Conservation (phyloP, 2,113 vertebrate species). For the Porphyrio hochstetteri region DNA sequence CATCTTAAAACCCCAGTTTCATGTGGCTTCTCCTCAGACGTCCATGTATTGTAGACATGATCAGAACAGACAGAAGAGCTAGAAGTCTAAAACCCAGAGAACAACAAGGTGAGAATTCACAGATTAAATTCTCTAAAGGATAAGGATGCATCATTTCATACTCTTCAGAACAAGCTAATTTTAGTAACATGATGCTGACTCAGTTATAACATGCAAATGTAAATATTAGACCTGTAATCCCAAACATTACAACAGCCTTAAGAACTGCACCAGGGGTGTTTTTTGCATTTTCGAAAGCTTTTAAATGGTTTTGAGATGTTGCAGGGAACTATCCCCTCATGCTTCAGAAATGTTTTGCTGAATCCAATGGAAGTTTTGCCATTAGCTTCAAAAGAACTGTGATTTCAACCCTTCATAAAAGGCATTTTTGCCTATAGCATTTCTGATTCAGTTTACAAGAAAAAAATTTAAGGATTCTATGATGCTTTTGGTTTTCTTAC, state of each 20-base stretch:
- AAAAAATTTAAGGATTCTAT: not conserved
- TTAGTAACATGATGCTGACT: not conserved
- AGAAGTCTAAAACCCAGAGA: not conserved
- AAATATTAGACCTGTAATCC: not conserved
- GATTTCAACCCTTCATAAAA: not conserved
- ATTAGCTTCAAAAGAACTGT: not conserved
- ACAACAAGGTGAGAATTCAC: not conserved
- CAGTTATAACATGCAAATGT: not conserved
- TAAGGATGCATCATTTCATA: not conserved
- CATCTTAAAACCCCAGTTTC: rapidly evolving
- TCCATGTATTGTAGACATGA: not conserved
- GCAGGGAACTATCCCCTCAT: not conserved
- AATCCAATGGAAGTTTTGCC: not conserved
- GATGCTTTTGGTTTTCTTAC: not conserved
- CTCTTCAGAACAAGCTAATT: not conserved
- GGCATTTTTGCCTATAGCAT: not conserved
- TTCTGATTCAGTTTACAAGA: not conserved
- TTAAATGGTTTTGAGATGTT: not conserved
- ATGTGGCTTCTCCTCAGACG: not conserved
- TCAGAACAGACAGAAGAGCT: not conserved
- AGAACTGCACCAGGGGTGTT: not conserved
- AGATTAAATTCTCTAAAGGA: not conserved
- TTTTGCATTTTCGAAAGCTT: not conserved
- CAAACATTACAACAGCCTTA: not conserved
- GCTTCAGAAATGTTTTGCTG: not conserved